Evolutionary conservation across 2,797 vertebrate species (phyloP).

Genomic region (Dermochelys coriacea): DNA sequence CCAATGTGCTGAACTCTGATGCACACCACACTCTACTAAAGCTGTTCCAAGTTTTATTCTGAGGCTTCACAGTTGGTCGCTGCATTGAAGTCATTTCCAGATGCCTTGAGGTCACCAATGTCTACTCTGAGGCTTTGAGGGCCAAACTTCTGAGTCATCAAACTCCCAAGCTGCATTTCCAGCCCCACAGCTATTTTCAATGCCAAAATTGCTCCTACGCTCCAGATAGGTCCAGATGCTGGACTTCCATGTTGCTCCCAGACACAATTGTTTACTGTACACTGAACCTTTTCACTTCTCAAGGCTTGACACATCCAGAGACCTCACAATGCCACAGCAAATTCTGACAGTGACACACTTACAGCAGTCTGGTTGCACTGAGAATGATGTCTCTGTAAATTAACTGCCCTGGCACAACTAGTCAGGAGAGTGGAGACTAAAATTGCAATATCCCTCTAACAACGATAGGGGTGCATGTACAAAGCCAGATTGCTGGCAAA

Average conservation of each 20-base stretch:
- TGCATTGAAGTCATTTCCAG: too few species aligned
- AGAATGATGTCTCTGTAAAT: neutral
- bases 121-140: neutral
- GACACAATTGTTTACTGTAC: neutral
- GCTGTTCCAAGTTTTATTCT: neutral
- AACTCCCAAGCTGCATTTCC: neutral
- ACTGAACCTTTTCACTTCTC: neutral
- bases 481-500: neutral
- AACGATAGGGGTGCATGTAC: neutral
- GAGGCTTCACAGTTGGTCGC: neutral
- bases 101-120: neutral
- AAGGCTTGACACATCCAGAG: slow-evolving; percentile 9
- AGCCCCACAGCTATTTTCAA: neutral
- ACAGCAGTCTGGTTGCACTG: neutral
- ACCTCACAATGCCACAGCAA: neutral
- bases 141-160: neutral
- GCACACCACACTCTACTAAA: neutral
- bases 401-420: neutral
- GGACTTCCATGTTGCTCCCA: neutral
- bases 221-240: fast-evolving
- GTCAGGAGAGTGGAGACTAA: neutral
- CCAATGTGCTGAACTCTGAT: neutral
- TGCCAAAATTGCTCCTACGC: neutral
- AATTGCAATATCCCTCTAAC: neutral
- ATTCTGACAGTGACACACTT: neutral